Evolutionary conservation across 2,797 vertebrate species (phyloP).

Genomic region (Alca torda): DNA sequence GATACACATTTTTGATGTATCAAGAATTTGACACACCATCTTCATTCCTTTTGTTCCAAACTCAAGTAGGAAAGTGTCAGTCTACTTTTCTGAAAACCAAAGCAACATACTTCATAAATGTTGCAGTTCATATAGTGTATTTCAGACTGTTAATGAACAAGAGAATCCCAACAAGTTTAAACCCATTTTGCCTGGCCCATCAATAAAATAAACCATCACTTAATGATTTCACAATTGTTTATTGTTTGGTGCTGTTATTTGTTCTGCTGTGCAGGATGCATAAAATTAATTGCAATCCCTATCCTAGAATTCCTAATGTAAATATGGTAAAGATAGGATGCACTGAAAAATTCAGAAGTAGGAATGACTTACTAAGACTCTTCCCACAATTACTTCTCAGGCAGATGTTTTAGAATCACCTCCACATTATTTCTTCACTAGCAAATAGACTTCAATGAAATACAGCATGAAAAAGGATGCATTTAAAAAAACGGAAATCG

Average conservation of each 20-base stretch:
- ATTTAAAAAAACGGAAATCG: neutral
- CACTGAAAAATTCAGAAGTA: neutral
- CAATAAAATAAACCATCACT: neutral
- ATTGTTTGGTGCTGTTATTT: neutral
- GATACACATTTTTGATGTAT: neutral
- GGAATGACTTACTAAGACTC: neutral
- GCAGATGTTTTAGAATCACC: neutral
- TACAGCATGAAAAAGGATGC: neutral
- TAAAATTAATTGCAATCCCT: neutral
- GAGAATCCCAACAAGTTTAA: neutral
- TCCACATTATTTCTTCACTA: neutral
- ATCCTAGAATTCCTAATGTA: neutral
- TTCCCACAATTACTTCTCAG: neutral
- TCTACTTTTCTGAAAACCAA: neutral
- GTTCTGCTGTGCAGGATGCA: neutral
- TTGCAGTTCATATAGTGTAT: accelerated
- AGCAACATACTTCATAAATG: neutral
- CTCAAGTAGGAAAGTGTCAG: neutral
- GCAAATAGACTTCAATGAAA: neutral
- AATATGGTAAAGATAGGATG: neutral
- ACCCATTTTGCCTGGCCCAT: neutral
- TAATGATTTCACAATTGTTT: neutral
- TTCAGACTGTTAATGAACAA: neutral
- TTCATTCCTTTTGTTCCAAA: neutral
- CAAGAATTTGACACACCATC: neutral